Evolutionary conservation across 1,140 invertebrate genomes (phyloP).

Genomic region (Drosophila truncata): DNA sequence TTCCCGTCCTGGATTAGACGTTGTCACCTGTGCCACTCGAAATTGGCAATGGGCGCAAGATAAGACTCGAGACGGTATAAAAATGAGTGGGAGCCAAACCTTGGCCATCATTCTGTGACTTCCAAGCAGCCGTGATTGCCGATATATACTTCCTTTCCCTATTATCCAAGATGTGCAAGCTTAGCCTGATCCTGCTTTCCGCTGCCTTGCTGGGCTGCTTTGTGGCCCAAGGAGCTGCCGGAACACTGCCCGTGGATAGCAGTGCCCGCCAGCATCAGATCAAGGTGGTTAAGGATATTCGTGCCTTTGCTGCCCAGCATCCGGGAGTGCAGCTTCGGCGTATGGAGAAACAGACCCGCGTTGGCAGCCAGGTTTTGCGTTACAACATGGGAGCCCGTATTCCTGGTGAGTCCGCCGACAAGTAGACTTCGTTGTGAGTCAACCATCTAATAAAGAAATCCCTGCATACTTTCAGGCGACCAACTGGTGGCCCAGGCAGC

Average conservation of each 20-base stretch:
- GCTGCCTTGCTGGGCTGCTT: constrained; percentile 60
- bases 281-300: constrained; percentile 65
- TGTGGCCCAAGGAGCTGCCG: constrained; percentile 38
- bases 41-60: constrained; percentile 70
- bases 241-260: constrained; percentile 17
- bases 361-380: constrained; percentile 34
- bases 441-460: not conserved
- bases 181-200: constrained; percentile 56
- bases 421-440: not conserved
- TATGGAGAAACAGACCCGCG: constrained; percentile 45
- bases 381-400: constrained; percentile 70
- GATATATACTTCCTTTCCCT: not conserved
- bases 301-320: constrained; percentile 58
- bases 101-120: constrained; percentile 55
- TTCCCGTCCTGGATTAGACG: constrained; percentile 55
- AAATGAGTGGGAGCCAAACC: constrained; percentile 49
- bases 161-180: constrained; percentile 51
- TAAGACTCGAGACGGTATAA: constrained; percentile 62
- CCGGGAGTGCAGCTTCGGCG: constrained; percentile 57
- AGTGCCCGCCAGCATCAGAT: constrained; percentile 31
- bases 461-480: constrained; percentile 70
- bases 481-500: constrained; percentile 66
- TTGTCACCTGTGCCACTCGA: constrained; percentile 59
- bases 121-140: constrained; percentile 46
- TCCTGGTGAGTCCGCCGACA: constrained; percentile 48